Percentiles rank a stretch among this genome's conserved stretches.
Conservation (phyloP, 2,797 vertebrate genomes). For the Acrocephalus scirpaceus region DNA sequence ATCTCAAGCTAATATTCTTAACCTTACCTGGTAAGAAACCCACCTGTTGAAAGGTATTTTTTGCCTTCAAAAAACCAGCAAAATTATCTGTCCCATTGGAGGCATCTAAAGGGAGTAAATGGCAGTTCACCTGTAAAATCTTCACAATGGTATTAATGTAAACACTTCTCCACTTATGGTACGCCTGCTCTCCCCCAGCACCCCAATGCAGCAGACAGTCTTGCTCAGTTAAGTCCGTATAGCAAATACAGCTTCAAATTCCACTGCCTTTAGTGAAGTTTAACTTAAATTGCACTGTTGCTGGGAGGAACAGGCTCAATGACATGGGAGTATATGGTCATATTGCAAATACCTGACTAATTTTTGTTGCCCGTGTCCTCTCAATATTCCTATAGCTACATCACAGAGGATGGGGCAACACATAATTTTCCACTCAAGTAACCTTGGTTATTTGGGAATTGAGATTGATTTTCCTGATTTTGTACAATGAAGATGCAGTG, state of each 20-base stretch:
- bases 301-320: background rate
- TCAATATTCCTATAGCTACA: background rate
- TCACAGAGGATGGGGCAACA: background rate
- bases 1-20: background rate
- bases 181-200: background rate
- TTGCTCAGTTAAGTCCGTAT: background rate
- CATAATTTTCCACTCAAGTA: background rate
- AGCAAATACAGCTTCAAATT: background rate
- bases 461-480: background rate
- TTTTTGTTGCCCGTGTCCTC: background rate
- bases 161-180: background rate
- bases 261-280: background rate
- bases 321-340: background rate
- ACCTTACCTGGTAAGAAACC: background rate
- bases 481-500: background rate
- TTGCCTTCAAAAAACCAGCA: rapidly evolving
- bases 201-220: background rate
- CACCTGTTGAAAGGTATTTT: background rate
- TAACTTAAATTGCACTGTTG: background rate
- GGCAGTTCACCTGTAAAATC: background rate
- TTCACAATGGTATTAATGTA: background rate
- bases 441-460: background rate
- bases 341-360: background rate
- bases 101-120: background rate
- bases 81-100: background rate